Evolutionary conservation across 2,113 vertebrate genomes (phyloP), one percentile per base, ranked within the genome.

Genomic region (Mugil cephalus): DNA sequence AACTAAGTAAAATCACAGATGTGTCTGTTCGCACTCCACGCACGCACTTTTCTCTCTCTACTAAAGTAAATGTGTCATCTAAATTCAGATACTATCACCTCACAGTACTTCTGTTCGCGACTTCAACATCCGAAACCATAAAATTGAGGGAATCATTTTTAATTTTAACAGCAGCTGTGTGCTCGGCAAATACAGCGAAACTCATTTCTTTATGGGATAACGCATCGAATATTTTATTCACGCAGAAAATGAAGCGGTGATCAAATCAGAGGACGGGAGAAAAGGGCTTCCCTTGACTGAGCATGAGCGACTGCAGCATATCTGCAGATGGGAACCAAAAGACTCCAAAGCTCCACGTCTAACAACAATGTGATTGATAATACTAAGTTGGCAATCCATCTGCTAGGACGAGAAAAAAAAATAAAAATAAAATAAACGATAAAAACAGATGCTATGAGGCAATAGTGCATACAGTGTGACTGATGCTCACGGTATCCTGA

Each of bases 1-100:
- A 40, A 50, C 55, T 82, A 69, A 93, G 82, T 84, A 61, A 53
- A 85, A 90, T 84, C 86, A 80, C 91, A 94, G 91, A 92, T 90
- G 90, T 87, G 15, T 34, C 21, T 40, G 10, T 21, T 40, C 42
- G 8, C 21, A 34, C 48, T 47, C 46, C 4, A 19, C 45, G 46
- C 10, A 63, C 17, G 73, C 24, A 47, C 40, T 42, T 11, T 56
- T 35, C 56, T 15, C 9, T 39, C n/a, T 68, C 45, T 43, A 21
- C 36, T 12, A 24, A 40, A 54, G 24, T 15, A 52, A 69, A 17
- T 9, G 8, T 50, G 17, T 53, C 42, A 35, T 66, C 78, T 56
- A 3, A 59, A 75, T 86, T 80, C 68, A 63, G 24, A 68, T 64
- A 10, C 5, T 4, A 64, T 55, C 36, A 34, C 12, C 46, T 67